A percentile compares a stretch with the other conserved stretches of the same genome.
Conservation (phyloP, 2,113 vertebrate genomes). For the Cyrtonyx montezumae region DNA sequence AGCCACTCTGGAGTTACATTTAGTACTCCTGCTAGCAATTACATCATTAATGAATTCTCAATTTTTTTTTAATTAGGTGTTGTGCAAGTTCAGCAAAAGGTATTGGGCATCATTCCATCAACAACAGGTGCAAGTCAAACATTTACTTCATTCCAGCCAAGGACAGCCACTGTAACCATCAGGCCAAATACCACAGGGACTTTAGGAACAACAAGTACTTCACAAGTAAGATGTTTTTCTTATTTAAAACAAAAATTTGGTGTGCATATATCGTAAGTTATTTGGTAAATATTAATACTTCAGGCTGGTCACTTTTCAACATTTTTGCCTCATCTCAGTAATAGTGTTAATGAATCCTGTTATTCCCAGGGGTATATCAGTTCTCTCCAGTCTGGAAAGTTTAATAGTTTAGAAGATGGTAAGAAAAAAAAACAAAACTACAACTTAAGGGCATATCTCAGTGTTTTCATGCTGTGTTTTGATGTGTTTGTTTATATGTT, state of each 20-base stretch:
- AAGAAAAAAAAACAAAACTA: not conserved
- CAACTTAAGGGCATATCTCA: not conserved
- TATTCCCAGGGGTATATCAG: not conserved
- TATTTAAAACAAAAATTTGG: not conserved
- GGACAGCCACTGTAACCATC: slow-evolving; percentile 91
- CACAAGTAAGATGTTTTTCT: slow-evolving; percentile 78
- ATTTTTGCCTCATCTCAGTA: not conserved
- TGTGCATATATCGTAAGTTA: not conserved
- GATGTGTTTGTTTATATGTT: not conserved
- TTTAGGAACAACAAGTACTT: slow-evolving; percentile 74
- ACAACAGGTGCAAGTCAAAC: slow-evolving; percentile 90
- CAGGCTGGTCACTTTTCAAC: not conserved
- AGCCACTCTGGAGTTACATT: slow-evolving; percentile 24
- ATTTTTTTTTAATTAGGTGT: slow-evolving; percentile 76
- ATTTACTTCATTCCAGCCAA: slow-evolving; percentile 94
- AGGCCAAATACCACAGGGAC: slow-evolving; percentile 85
- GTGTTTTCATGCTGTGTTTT: not conserved
- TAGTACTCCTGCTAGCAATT: not conserved
- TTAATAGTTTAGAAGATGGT: not conserved
- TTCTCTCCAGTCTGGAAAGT: not conserved
- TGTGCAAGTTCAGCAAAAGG: slow-evolving; percentile 92
- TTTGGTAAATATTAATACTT: not conserved
- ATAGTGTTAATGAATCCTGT: not conserved
- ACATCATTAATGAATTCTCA: slow-evolving; percentile 35
- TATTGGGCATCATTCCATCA: slow-evolving; percentile 93